Evolutionary conservation across 2,888 invertebrate genomes (phyloP).

Genomic region (Helleia helle): DNA sequence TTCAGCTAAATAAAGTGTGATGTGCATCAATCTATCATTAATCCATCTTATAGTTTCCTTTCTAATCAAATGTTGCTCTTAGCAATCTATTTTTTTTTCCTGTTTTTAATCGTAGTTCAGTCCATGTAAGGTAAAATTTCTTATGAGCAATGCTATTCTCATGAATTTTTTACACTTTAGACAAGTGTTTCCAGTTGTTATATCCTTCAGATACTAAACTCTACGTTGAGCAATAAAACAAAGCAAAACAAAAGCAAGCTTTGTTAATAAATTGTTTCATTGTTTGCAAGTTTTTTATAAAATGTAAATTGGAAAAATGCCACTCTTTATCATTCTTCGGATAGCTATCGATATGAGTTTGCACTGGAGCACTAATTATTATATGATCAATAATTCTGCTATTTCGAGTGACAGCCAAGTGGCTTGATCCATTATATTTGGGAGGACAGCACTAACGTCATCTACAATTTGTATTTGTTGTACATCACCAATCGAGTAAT

Average conservation of each 20-base stretch:
- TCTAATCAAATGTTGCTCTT: conserved; percentile 25
- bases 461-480: no score
- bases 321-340: conserved; percentile 11
- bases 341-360: conserved; percentile 4
- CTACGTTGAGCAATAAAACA: conserved; percentile 20
- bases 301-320: conserved; percentile 20
- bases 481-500: no score
- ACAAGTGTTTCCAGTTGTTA: neutral
- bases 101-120: neutral
- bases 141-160: no score
- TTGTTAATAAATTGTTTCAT: conserved; percentile 20
- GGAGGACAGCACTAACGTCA: conserved; percentile 8
- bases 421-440: conserved; percentile 21
- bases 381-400: conserved; percentile 18
- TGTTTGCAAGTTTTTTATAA: conserved; percentile 13
- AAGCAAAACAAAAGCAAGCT: conserved; percentile 24
- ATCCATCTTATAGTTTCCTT: conserved; percentile 25
- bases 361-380: neutral
- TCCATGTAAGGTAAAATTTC: neutral
- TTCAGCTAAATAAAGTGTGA: conserved; percentile 27
- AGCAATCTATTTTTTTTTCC: conserved; percentile 15
- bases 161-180: no score
- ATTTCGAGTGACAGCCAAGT: conserved; percentile 22
- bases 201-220: conserved; percentile 5
- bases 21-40: conserved; percentile 28